Evolutionary conservation across 2,113 vertebrate species (phyloP), one percentile per base, ranked within the genome.

Genomic region (Erinaceus europaeus): DNA sequence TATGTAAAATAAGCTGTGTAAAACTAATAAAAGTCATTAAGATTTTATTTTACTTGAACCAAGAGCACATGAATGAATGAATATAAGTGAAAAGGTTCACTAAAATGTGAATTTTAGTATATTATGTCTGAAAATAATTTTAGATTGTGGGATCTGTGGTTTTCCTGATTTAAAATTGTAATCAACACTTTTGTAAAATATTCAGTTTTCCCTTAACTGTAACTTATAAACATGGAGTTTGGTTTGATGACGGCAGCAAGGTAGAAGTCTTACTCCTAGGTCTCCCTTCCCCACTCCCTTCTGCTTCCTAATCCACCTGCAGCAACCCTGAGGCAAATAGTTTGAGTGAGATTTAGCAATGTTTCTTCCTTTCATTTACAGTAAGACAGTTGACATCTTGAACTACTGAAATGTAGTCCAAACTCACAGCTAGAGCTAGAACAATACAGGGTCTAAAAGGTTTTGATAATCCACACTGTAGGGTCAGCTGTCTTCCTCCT

Each of bases 21-120:
- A 40, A 83, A 57, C n/a, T 84, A 59, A n/a, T 36, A 15, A 23
- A 42, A 52, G 78, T 73, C 0, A 36, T 84, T 86, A 15, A 67
- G 71, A 61, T 90, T 78, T 79, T 73, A 9, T 88, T 93, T 80
- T 80, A 52, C 76, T 94, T 93, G 89, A 78, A 68, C 38, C 84
- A 94, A 84, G 20, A 91, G 40, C 57, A 79, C 18, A 72, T 71
- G 69, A 93, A 83, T 93, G 77, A 93, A 62, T 84, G 53, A 59
- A 52, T 62, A 50, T 13, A 87, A 84, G 29, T 6, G 57, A 86
- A 92, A 84, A 79, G 78, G 81, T 32, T 69, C 6, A 83, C 80
- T 36, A 55, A 52, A 40, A 76, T 95, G 67, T 90, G 5, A 71
- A 44, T 0, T 79, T 3, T 6, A 72, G 36, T 7, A 74, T 61